Percentiles rank a stretch among this genome's conserved stretches.
Evolutionary conservation across 2,797 vertebrate species (phyloP).

Genomic region (Adrianichthys oophorus): DNA sequence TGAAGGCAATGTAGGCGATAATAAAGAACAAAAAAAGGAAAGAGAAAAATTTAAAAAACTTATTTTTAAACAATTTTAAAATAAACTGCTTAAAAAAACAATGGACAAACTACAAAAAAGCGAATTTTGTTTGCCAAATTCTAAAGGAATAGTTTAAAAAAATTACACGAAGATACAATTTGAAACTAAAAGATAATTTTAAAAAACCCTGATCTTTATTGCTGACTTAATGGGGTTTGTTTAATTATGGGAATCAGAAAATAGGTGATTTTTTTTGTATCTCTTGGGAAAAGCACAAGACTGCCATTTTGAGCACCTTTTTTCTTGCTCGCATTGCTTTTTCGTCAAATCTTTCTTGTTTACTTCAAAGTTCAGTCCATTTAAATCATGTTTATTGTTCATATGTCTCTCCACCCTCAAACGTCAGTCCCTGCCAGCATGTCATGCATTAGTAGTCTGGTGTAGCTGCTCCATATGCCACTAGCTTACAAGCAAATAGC

Average conservation of each 20-base stretch:
- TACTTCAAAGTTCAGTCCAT: not conserved
- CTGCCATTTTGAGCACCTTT: not conserved
- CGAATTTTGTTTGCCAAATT: too few relatives aligned
- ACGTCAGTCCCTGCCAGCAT: constrained; percentile 37
- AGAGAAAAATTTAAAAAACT: not conserved
- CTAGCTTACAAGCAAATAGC: constrained; percentile 72
- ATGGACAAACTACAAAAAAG: too few relatives aligned
- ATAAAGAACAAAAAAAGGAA: constrained; percentile 1
- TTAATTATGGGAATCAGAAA: too few relatives aligned
- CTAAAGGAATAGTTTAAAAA: too few relatives aligned
- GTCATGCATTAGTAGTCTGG: constrained; percentile 82
- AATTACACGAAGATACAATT: too few relatives aligned
- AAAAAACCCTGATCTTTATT: too few relatives aligned
- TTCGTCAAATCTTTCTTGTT: not conserved
- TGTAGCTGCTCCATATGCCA: constrained; percentile 85
- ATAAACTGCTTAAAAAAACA: too few relatives aligned
- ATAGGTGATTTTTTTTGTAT: too few relatives aligned
- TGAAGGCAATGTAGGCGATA: constrained; percentile 5
- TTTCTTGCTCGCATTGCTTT: constrained; percentile 9
- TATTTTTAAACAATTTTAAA: too few relatives aligned
- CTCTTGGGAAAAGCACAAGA: too few relatives aligned
- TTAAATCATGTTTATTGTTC: constrained; percentile 1
- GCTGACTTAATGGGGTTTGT: too few relatives aligned
- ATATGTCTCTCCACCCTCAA: constrained; percentile 14
- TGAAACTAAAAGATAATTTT: too few relatives aligned